phyloP scores from a whole-genome alignment of 2,797 vertebrate species.

The Chloroceryle inda region DNA sequence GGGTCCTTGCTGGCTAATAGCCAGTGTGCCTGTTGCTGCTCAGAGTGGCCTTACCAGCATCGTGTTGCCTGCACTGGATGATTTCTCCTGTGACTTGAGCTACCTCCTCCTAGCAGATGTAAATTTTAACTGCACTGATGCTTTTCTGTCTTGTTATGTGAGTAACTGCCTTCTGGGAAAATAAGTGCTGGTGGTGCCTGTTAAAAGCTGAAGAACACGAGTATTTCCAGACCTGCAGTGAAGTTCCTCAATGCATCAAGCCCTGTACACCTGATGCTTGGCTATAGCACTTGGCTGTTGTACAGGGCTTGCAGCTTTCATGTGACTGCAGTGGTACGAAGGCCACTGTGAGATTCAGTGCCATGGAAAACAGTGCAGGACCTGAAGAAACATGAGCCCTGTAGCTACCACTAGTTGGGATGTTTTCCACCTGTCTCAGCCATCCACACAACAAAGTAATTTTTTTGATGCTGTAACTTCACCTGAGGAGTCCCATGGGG shows the following conservation, averaged over 20 bases:
- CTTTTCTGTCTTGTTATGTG: background rate
- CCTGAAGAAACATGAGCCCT: background rate
- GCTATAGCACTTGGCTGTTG: background rate
- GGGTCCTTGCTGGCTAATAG: background rate
- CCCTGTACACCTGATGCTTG: too few relatives aligned
- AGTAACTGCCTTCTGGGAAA: background rate
- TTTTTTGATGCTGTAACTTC: background rate
- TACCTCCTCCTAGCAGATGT: background rate
- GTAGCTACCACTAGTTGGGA: background rate
- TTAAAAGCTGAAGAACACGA: background rate
- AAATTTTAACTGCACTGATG: background rate
- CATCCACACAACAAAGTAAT: background rate
- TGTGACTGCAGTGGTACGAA: background rate
- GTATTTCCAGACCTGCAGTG: background rate
- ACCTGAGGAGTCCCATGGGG: background rate
- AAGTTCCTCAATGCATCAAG: background rate
- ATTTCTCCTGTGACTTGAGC: background rate
- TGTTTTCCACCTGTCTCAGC: background rate
- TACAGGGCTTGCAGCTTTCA: background rate
- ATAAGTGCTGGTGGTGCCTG: background rate
- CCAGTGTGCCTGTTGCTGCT: rapidly evolving
- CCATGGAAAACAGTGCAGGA: background rate
- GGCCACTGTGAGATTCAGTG: background rate
- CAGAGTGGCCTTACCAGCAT: background rate
- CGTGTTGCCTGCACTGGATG: background rate